These are phyloP conservation scores for Meloidogyne hapla DNA, from an alignment of 1,140 invertebrate genomes.

Conservation along the genomic window DNA sequence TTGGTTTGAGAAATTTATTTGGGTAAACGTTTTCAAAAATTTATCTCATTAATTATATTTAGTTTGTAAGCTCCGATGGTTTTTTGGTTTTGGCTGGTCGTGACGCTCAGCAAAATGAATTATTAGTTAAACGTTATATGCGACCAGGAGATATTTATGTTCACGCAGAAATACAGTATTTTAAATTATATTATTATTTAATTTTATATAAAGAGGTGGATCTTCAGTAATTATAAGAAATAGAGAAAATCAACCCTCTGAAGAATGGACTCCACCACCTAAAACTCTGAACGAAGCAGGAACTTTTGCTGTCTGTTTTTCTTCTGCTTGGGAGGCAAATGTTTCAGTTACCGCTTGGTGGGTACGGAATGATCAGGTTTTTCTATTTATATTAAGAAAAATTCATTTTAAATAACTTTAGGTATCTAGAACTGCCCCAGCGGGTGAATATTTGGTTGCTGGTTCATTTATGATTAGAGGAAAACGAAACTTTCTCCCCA, in stretches of 20 bases:
- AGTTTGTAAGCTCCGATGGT: conserved; percentile 94
- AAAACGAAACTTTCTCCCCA: conserved; percentile 85
- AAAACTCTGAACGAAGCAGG: conserved; percentile 94
- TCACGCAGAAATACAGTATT: conserved; percentile 68
- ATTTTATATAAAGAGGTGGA: conserved; percentile 71
- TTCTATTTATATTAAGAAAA: conserved; percentile 9
- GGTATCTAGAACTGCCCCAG: conserved; percentile 93
- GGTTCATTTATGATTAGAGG: conserved; percentile 98
- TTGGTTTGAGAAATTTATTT: conserved; percentile 98
- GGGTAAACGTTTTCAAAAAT: conserved; percentile 67
- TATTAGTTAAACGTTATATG: conserved; percentile 91
- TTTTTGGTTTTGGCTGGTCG: conserved; percentile 91
- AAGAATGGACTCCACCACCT: conserved; percentile 71
- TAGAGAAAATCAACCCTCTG: conserved; percentile 62
- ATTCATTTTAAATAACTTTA: conserved; percentile 38
- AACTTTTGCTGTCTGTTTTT: conserved; percentile 92
- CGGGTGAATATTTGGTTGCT: conserved; percentile 89
- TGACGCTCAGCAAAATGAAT: conserved; percentile 95
- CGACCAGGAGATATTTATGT: conserved; percentile 80
- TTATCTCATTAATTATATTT: not conserved
- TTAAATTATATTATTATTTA: not conserved
- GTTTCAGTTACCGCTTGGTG: conserved; percentile 91
- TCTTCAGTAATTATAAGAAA: conserved; percentile 92
- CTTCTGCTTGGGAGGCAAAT: conserved; percentile 94
- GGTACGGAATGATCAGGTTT: conserved; percentile 86